Evolutionary conservation across 2,888 invertebrate species (phyloP).

Genomic region (Mythimna loreyi): DNA sequence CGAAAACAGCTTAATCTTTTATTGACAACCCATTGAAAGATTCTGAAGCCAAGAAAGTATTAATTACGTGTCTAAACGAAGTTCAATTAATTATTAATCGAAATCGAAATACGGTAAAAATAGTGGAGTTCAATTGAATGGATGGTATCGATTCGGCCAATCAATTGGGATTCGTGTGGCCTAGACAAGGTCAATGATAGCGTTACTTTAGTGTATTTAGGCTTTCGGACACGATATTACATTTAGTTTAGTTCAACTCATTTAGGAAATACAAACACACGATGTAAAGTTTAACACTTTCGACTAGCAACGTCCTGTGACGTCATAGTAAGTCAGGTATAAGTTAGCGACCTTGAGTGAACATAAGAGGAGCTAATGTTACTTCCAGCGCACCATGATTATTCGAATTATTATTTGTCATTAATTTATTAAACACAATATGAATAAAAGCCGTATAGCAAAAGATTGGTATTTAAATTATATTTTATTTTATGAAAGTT

Average conservation of each 20-base stretch:
- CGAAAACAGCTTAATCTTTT: not conserved
- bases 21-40: slow-evolving; percentile 21
- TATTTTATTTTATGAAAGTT: too few species aligned
- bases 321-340: too few species aligned
- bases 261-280: not conserved
- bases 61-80: slow-evolving; percentile 37
- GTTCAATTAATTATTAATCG: slow-evolving; percentile 36
- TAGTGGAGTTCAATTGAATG: slow-evolving; percentile 32
- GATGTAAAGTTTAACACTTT: too few species aligned
- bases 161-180: slow-evolving; percentile 41
- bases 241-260: not conserved
- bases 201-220: slow-evolving; percentile 27
- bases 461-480: too few species aligned
- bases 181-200: slow-evolving; percentile 51
- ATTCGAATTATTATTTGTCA: too few species aligned
- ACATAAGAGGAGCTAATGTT: too few species aligned
- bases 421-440: too few species aligned
- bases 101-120: slow-evolving; percentile 40
- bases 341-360: too few species aligned
- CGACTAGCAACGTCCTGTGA: too few species aligned
- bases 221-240: slow-evolving; percentile 10
- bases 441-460: too few species aligned
- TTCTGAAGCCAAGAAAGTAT: slow-evolving; percentile 6
- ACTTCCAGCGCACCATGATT: too few species aligned
- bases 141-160: slow-evolving; percentile 54